phyloP scores from a whole-genome alignment of 2,888 invertebrate species.

The Cactoblastis cactorum region DNA sequence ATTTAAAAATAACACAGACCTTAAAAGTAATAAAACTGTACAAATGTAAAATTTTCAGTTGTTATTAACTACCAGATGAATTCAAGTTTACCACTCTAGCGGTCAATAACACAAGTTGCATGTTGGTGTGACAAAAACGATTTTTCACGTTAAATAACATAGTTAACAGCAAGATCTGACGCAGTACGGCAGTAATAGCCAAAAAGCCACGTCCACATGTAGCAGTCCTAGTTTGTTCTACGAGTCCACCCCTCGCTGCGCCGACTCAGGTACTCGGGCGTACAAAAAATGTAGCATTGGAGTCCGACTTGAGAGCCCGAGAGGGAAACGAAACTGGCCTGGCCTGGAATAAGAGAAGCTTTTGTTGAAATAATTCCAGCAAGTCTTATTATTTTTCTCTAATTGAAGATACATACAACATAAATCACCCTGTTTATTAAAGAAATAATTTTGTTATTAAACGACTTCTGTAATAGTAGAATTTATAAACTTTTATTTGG shows the following conservation, averaged over 20 bases:
- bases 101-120: background rate
- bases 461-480: too few species aligned
- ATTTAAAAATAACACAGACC: background rate
- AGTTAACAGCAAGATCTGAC: conserved; percentile 18
- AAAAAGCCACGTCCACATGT: conserved; percentile 41
- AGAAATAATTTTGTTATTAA: too few species aligned
- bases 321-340: background rate
- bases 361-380: background rate
- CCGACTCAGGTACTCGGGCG: conserved; percentile 41
- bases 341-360: background rate
- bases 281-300: conserved; percentile 30
- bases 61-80: background rate
- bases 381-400: background rate
- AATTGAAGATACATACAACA: background rate
- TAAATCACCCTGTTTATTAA: too few species aligned
- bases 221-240: conserved; percentile 39
- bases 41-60: background rate
- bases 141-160: conserved; percentile 23
- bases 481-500: too few species aligned
- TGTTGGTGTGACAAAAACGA: background rate
- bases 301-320: conserved; percentile 16
- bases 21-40: background rate
- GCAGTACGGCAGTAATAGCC: conserved; percentile 12
- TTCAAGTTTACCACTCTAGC: background rate
- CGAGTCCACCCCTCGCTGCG: conserved; percentile 45